A percentile compares a stretch with the other conserved stretches of the same genome.
Conservation (phyloP, 1,140 invertebrate genomes). For the Drosophila truncata region DNA sequence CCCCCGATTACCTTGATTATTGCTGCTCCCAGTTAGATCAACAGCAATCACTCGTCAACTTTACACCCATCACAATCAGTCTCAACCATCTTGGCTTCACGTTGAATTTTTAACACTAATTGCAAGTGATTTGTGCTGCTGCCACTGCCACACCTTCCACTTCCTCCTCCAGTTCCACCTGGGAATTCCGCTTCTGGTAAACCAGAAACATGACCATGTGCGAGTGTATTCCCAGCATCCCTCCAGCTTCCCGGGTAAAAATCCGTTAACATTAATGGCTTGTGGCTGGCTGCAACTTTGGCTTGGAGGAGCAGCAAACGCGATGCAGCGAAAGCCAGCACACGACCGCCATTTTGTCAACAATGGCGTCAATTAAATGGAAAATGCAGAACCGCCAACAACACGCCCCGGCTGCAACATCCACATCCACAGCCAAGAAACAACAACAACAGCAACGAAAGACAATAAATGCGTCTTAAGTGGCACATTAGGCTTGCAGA, state of each 20-base stretch:
- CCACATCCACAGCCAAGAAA: not conserved
- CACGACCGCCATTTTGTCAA: conserved; percentile 80
- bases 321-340: conserved; percentile 46
- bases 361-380: conserved; percentile 82
- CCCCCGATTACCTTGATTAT: conserved; percentile 10
- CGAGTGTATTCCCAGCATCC: conserved; percentile 16
- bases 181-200: conserved; percentile 23
- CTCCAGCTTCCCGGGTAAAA: conserved; percentile 13
- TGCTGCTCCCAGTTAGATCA: conserved; percentile 17
- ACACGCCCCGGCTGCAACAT: conserved; percentile 25
- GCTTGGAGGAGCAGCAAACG: conserved; percentile 4
- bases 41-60: conserved; percentile 34
- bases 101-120: conserved; percentile 50
- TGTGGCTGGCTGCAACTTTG: conserved; percentile 42
- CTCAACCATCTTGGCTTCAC: conserved; percentile 9
- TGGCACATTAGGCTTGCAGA: conserved; percentile 78
- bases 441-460: conserved; percentile 47
- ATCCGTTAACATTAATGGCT: conserved; percentile 69
- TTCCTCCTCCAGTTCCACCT: not conserved
- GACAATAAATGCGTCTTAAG: conserved; percentile 83
- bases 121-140: conserved; percentile 41
- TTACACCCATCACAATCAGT: conserved; percentile 10
- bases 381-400: conserved; percentile 66
- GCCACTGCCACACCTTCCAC: conserved; percentile 12
- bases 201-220: conserved; percentile 37